These are phyloP conservation scores for Beaufortia kweichowensis DNA, from an alignment of 2,113 vertebrate species.

Conservation along the genomic window DNA sequence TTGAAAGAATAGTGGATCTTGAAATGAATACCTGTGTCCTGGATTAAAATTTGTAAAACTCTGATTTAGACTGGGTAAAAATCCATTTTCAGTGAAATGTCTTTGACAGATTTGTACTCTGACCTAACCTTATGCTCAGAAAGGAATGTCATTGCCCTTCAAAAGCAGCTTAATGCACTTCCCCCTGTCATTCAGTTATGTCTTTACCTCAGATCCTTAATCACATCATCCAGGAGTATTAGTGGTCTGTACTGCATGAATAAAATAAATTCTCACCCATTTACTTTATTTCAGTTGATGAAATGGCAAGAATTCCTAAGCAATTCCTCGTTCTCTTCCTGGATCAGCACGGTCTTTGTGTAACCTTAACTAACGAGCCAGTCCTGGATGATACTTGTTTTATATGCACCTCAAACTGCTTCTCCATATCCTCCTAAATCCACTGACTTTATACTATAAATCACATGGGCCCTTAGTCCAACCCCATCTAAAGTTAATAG, in stretches of 20 bases:
- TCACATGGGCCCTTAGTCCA: slow-evolving; percentile 58
- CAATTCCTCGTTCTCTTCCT: slow-evolving; percentile 24
- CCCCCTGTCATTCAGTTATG: slow-evolving; percentile 30
- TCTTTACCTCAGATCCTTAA: slow-evolving; percentile 43
- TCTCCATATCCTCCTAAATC: slow-evolving; percentile 70
- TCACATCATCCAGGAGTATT: slow-evolving; percentile 20
- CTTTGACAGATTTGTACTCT: slow-evolving; percentile 21
- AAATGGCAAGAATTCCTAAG: slow-evolving; percentile 29
- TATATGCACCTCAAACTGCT: slow-evolving; percentile 68
- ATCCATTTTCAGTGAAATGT: not conserved
- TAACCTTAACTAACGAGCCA: slow-evolving; percentile 53
- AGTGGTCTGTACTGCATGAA: slow-evolving; percentile 5
- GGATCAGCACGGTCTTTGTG: slow-evolving; percentile 41
- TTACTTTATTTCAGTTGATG: slow-evolving; percentile 32
- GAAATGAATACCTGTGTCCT: slow-evolving; percentile 8
- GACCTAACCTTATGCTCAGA: slow-evolving; percentile 14
- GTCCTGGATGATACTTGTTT: slow-evolving; percentile 61
- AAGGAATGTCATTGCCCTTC: slow-evolving; percentile 33
- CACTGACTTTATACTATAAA: slow-evolving; percentile 72
- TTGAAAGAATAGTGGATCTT: not conserved
- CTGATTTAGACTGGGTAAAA: too few relatives aligned
- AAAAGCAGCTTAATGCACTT: slow-evolving; percentile 34
- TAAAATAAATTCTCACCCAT: slow-evolving; percentile 37
- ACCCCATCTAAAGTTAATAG: slow-evolving; percentile 69
- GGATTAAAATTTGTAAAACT: too few relatives aligned